These are phyloP conservation scores for Mareca strepera DNA, from an alignment of 2,797 vertebrate species.

Conservation along the genomic window DNA sequence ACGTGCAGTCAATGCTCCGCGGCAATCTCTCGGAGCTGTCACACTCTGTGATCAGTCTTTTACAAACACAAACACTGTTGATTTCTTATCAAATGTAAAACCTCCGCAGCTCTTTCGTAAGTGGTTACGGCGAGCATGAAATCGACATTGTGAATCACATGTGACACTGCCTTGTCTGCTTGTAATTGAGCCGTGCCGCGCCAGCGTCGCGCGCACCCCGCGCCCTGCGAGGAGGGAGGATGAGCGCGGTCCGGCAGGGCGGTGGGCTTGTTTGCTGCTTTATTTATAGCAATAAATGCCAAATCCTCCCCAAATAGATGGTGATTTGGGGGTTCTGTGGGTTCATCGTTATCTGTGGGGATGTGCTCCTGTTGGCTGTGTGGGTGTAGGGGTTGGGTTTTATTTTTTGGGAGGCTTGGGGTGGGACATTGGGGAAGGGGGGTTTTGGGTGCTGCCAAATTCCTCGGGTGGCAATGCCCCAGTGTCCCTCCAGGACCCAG, in stretches of 20 bases:
- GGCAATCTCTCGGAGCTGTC: conserved; percentile 94
- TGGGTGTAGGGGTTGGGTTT: not conserved
- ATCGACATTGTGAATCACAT: conserved; percentile 99
- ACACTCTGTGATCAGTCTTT: conserved; percentile 91
- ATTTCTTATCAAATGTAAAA: conserved; percentile 99
- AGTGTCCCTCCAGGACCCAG: not conserved
- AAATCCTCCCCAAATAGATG: not conserved
- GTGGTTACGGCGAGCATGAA: conserved; percentile 95
- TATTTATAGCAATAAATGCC: not conserved
- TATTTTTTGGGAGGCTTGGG: not conserved
- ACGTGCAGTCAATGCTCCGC: conserved; percentile 83
- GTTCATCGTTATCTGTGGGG: conserved; percentile 14
- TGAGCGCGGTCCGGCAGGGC: not conserved
- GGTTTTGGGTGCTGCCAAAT: not conserved
- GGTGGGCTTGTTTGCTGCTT: not conserved
- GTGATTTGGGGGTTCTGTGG: conserved; percentile 25
- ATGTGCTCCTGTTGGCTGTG: not conserved
- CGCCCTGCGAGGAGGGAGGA: not conserved
- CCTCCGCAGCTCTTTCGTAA: conserved; percentile 93
- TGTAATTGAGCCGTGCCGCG: conserved; percentile 91
- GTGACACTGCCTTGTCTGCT: conserved; percentile 94
- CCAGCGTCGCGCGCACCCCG: accelerated
- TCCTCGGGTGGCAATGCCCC: not conserved
- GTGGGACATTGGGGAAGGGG: not conserved
- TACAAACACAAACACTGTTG: conserved; percentile 91